Base-by-base conservation (phyloP, 2,888 invertebrate genomes). In the Nymphalis urticae region DNA sequence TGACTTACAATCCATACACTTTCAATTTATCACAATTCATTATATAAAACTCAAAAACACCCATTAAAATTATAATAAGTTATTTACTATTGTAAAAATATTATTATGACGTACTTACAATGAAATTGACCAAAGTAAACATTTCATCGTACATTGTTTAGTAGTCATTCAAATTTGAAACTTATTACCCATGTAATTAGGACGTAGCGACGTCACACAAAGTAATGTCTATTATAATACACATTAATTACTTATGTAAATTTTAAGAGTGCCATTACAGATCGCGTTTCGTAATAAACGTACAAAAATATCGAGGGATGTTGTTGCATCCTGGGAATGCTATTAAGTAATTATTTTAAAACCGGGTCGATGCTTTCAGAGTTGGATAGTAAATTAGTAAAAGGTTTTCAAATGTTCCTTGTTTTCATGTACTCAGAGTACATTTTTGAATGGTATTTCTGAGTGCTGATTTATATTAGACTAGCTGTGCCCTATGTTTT, bases 171-270 rank as follows among this genome's bases (percentile, higher is more conserved):
- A 60, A 60, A 60, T 60, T 60, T 42, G 27, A 50, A 16, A 47
- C 60, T 51, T 66, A 66, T 32, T n/a, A 9, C 32, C 17, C 27
- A 17, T 24, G 62, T 54, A 42, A n/a, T 62, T 54, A 66, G 54
- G 36, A 47, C 47, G 21, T 21, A 59, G 21, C 17, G 42, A 54
- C 48, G 36, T 62, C 24, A 62, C 48, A 36, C 48, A 21, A 2
- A 19, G 21, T 62, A 32, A 62, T 32, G 51, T 32, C 61, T 54
- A 48, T 48, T 56, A 24, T 32, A 21, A 42, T 32, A 36, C 48
- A 56, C 56, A 62, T 56, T 62, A 56, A 66, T 62, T 42, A 56
- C 48, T 66, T 24, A 66, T 66, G 56, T 62, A 56, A 50, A 67
- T 58, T 62, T 67, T 56, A 32, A 56, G 50, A 42, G 24, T n/a